A percentile compares a stretch with the other conserved stretches of the same genome.
Conservation (phyloP, 2,113 vertebrate genomes). For the Indri indri region DNA sequence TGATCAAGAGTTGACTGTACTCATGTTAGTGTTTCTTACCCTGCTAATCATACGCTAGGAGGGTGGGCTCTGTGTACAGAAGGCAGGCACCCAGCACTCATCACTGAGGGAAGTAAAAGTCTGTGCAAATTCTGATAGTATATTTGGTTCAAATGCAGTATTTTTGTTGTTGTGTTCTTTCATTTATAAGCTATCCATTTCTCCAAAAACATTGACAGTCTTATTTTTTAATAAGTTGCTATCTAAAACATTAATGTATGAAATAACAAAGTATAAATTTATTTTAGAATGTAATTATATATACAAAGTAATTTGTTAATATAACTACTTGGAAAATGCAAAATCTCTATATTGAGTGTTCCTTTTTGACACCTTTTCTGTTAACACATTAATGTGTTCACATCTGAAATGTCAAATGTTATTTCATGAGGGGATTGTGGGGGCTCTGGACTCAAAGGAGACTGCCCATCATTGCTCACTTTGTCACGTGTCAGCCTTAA, state of each 20-base stretch:
- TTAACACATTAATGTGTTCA: neutral
- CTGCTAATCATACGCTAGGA: neutral
- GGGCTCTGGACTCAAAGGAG: neutral
- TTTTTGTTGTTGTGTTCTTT: constrained; percentile 58
- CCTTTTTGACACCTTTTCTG: neutral
- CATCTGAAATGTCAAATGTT: neutral
- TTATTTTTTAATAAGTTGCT: constrained; percentile 63
- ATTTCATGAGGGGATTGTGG: neutral
- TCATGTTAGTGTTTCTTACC: neutral
- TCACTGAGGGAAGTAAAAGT: neutral
- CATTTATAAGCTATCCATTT: constrained; percentile 61
- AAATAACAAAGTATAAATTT: constrained; percentile 27
- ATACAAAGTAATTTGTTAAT: constrained; percentile 16
- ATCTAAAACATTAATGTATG: constrained; percentile 48
- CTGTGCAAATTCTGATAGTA: neutral
- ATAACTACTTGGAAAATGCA: constrained; percentile 7
- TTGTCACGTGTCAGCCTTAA: neutral
- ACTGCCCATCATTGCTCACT: neutral
- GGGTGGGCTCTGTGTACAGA: neutral
- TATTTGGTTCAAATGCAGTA: neutral
- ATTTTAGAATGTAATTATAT: constrained; percentile 42
- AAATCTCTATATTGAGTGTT: constrained; percentile 28
- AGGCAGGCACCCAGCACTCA: neutral
- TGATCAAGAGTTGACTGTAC: constrained; percentile 67
- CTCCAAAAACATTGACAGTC: constrained; percentile 59